Evolutionary conservation across 2,888 invertebrate species (phyloP).

Genomic region (Enchytraeus crypticus): DNA sequence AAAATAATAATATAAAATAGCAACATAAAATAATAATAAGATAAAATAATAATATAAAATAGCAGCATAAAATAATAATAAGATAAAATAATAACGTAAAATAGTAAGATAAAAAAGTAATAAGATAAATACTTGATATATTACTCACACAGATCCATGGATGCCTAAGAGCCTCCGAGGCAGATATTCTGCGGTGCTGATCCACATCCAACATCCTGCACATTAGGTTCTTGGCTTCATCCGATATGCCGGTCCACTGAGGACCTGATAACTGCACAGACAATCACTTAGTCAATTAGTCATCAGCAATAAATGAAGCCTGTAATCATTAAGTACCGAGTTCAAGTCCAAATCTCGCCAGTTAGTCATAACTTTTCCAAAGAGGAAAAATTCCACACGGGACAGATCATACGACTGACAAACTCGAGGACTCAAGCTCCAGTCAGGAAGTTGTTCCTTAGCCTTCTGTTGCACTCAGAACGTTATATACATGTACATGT

Average conservation of each 20-base stretch:
- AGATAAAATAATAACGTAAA: neutral
- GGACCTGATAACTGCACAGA: constrained; percentile 51
- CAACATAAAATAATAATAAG: neutral
- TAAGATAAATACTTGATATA: no score
- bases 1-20: neutral
- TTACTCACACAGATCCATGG: constrained; percentile 82
- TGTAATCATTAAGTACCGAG: no score
- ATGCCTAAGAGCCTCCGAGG: constrained; percentile 89
- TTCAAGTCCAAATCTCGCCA: no score
- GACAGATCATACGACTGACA: no score
- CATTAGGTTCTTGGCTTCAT: constrained; percentile 87
- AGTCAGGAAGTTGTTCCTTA: no score
- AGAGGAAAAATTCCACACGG: no score
- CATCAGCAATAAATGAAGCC: no score
- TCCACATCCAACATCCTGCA: constrained; percentile 85
- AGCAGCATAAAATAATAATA: neutral
- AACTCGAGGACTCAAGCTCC: no score
- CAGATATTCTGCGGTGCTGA: constrained; percentile 81
- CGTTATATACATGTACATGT: no score
- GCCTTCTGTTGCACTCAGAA: no score
- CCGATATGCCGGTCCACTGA: constrained; percentile 85
- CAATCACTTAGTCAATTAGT: no score
- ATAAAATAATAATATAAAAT: neutral
- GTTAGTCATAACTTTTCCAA: no score
- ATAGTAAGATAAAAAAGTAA: neutral